phyloP scores from a whole-genome alignment of 2,797 vertebrate genomes.

The Channa striata region DNA sequence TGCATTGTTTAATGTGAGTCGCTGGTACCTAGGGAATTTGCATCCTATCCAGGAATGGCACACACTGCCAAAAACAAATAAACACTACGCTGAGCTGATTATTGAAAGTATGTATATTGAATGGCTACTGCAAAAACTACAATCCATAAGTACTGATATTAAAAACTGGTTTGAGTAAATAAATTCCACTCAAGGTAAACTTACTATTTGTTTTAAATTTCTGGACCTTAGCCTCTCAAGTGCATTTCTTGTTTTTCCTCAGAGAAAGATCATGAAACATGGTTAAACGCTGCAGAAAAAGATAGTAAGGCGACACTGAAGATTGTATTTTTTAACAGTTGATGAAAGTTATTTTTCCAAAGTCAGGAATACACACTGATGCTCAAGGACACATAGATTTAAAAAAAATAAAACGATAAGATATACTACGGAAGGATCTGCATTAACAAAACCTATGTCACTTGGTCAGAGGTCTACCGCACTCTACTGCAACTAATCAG shows the following conservation, averaged over 20 bases:
- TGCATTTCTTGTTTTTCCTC: background rate
- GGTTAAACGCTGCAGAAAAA: background rate
- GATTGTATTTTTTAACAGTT: background rate
- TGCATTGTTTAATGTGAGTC: background rate
- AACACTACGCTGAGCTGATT: background rate
- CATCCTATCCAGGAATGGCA: background rate
- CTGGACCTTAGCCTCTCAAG: background rate
- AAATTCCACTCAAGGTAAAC: too few species aligned
- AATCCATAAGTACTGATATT: too few species aligned
- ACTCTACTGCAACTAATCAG: slow-evolving; percentile 21
- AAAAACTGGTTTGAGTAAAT: too few species aligned
- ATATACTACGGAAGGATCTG: slow-evolving; percentile 15
- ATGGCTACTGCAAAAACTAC: too few species aligned
- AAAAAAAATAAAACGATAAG: background rate
- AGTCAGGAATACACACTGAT: too few species aligned
- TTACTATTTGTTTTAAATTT: too few species aligned
- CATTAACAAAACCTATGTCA: slow-evolving; percentile 21
- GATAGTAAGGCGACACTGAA: background rate
- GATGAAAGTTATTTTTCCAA: background rate
- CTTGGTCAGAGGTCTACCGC: background rate
- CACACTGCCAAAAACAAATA: background rate
- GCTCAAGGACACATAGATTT: background rate
- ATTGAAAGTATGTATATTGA: background rate
- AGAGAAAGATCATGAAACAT: background rate
- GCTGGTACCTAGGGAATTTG: background rate